Base-by-base conservation (phyloP, 2,113 vertebrate genomes). In the Ranitomeya variabilis region DNA sequence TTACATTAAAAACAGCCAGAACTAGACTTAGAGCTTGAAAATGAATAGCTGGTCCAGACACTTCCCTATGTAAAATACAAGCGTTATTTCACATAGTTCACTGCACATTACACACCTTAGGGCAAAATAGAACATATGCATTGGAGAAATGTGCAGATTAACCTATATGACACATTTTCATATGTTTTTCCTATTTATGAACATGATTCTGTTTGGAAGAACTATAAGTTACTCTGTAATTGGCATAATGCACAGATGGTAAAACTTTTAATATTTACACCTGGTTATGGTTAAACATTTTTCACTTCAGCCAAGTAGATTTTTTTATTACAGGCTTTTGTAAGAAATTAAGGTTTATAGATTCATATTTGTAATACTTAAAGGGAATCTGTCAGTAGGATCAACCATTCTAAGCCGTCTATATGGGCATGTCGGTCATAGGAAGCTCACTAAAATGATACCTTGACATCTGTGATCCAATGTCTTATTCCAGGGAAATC, bases 1-100 rank as follows among this genome's bases (percentile, higher is more conserved):
- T 73, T 91, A 51, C 84, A 93, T 93, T 92, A 88, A 84, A 91
- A 87, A 90, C 91, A 87, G 90, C 80, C 89, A 89, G 82, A 83
- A 88, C 89, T 92, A 88, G 79, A 23, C 15, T 71, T 18, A 71
- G 18, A 82, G 86, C 59, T 83, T 52, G 67, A 66, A 62, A 77
- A 88, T 60, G 45, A 88, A 37, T 80, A 71, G 52, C 74, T 54
- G 13, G 54, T 57, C 19, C 66, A 74, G 71, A 16, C 57, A 64
- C 80, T 51, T 83, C 45, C 10, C 51, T 19, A 60, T 55, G 59
- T 64, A 37, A 54, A 60, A 77, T 78, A 77, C 16, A 76, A 83
- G 59, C n/a, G 64, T 67, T 69, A 78, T 79, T 64, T 83, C 51
- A 54, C 51, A 83, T 78, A 67, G 23, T 64, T 76, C n/a, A 83